Conservation (phyloP, 2,797 vertebrate species). For the Hydrophis major region DNA sequence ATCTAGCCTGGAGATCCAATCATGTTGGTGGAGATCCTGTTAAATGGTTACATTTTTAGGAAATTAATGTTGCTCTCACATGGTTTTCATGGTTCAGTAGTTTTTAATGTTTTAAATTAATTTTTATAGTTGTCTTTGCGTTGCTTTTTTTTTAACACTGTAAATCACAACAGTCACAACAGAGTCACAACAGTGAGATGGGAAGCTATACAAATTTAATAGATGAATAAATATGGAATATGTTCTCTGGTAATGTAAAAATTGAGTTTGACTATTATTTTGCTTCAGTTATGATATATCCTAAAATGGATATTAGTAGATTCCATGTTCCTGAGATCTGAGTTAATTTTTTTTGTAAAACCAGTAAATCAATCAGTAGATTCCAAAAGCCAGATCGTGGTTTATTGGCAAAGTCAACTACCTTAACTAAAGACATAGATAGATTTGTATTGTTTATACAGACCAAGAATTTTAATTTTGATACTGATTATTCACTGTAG, state of each 20-base stretch:
- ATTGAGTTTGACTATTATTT: neutral
- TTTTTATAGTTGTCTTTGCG: neutral
- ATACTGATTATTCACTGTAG: neutral
- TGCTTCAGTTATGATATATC: neutral
- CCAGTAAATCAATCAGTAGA: neutral
- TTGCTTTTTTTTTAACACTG: neutral
- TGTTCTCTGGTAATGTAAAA: neutral
- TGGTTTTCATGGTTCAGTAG: neutral
- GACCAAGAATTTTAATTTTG: neutral
- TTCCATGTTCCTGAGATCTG: neutral
- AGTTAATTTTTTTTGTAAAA: neutral
- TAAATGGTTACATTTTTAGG: neutral
- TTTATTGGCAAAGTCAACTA: neutral
- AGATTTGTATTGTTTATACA: neutral
- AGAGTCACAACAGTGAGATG: neutral
- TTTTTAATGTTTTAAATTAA: neutral
- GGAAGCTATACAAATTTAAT: neutral
- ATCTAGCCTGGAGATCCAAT: neutral
- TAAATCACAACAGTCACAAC: too few relatives aligned
- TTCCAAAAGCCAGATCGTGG: neutral
- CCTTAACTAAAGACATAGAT: neutral
- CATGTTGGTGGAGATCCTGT: neutral
- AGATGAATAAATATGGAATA: neutral
- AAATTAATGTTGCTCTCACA: neutral
- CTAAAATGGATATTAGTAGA: neutral